Conservation (phyloP, 2,888 invertebrate species). For the Timema podura region DNA sequence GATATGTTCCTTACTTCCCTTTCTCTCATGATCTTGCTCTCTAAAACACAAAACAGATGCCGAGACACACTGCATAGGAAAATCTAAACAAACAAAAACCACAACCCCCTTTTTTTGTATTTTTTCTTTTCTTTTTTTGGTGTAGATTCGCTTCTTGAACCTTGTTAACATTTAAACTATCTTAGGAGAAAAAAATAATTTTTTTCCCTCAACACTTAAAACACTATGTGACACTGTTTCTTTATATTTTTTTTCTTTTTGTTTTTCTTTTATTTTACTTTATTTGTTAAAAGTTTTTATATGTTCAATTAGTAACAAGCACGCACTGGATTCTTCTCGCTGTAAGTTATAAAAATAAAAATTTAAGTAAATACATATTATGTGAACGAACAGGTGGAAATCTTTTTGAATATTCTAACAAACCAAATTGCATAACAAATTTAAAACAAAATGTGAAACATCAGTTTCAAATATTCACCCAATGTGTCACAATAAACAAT, state of each 20-base stretch:
- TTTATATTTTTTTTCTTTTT: constrained; percentile 24
- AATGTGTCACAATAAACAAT: too few relatives aligned
- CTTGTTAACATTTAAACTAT: constrained; percentile 15
- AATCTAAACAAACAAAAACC: constrained; percentile 39
- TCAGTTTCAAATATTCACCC: too few relatives aligned
- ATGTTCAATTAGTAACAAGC: too few relatives aligned
- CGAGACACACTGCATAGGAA: constrained; percentile 6
- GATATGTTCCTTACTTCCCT: constrained; percentile 24
- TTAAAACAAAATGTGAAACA: too few relatives aligned
- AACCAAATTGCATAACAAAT: neutral
- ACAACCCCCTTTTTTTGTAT: constrained; percentile 14
- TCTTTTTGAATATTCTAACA: neutral
- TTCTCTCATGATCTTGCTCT: constrained; percentile 11
- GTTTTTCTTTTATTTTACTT: neutral
- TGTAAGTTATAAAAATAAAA: constrained; percentile 13
- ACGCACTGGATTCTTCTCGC: constrained; percentile 6
- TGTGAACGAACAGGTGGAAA: neutral
- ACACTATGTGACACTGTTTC: constrained; percentile 18
- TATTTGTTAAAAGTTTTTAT: too few relatives aligned
- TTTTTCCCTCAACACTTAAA: constrained; percentile 14
- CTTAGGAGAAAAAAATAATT: constrained; percentile 14
- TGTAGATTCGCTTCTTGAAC: constrained; percentile 11
- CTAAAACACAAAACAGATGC: constrained; percentile 18
- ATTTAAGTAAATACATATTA: constrained; percentile 12
- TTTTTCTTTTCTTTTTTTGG: constrained; percentile 18